Conservation (phyloP, 2,888 invertebrate genomes). For the Choristoneura rosaceana region DNA sequence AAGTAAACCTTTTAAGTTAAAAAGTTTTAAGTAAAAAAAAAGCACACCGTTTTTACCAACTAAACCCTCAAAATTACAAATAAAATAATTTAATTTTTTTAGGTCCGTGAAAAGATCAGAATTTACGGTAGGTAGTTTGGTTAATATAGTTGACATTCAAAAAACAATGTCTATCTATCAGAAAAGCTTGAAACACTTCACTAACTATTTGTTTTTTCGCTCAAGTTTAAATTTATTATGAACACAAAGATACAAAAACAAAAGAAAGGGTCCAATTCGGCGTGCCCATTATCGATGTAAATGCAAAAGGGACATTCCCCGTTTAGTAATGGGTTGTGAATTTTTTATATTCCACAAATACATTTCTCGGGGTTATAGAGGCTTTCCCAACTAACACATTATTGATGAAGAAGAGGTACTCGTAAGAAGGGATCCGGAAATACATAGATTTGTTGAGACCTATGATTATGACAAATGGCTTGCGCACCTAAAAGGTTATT, state of each 20-base stretch:
- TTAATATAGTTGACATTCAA: not conserved
- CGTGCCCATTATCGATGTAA: constrained; percentile 28
- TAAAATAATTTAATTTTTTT: too few relatives aligned
- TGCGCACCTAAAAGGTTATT: not conserved
- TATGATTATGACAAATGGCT: constrained; percentile 17
- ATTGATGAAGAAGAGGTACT: constrained; percentile 31
- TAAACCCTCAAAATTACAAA: too few relatives aligned
- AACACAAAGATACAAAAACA: constrained; percentile 18
- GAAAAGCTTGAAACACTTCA: not conserved
- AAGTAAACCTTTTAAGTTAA: too few relatives aligned
- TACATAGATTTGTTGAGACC: constrained; percentile 13
- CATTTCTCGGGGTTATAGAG: constrained; percentile 10
- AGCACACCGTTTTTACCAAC: too few relatives aligned
- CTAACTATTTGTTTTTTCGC: not conserved
- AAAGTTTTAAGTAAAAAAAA: too few relatives aligned
- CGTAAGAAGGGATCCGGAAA: constrained; percentile 22
- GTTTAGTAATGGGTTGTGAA: constrained; percentile 22
- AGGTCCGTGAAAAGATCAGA: too few relatives aligned
- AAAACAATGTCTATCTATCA: not conserved
- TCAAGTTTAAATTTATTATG: constrained; percentile 12
- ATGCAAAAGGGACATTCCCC: constrained; percentile 23
- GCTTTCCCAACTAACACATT: constrained; percentile 29
- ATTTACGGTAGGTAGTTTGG: too few relatives aligned
- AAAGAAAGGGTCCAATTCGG: constrained; percentile 30
- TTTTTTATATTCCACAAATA: constrained; percentile 23